phyloP scores from a whole-genome alignment of 2,888 invertebrate genomes.

The Sussaba pulchella region DNA sequence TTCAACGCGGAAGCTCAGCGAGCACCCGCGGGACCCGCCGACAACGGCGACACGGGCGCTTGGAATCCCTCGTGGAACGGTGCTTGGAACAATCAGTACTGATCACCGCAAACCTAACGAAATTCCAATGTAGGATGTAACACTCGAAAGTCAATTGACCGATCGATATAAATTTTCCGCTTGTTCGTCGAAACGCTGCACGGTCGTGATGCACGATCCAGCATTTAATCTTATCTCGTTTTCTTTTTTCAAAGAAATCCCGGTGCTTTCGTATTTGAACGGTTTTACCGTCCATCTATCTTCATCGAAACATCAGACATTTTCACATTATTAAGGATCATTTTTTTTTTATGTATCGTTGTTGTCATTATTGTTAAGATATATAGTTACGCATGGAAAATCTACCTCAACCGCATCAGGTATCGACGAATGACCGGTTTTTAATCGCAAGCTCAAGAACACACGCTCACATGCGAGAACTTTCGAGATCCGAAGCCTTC shows the following conservation, averaged over 20 bases:
- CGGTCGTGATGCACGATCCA: neutral
- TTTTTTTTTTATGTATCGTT: constrained; percentile 25
- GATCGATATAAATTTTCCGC: constrained; percentile 20
- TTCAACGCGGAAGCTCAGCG: constrained; percentile 79
- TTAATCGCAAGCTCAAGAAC: constrained; percentile 11
- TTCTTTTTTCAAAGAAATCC: constrained; percentile 29
- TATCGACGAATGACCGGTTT: constrained; percentile 33
- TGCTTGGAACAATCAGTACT: constrained; percentile 71
- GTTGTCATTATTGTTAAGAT: constrained; percentile 13
- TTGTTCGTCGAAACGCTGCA: constrained; percentile 9
- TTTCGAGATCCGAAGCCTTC: constrained; percentile 18
- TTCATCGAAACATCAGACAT: constrained; percentile 45
- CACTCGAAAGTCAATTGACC: constrained; percentile 32
- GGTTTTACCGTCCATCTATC: constrained; percentile 53
- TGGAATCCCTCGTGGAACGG: constrained; percentile 74
- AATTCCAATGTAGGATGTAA: constrained; percentile 2
- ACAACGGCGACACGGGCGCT: constrained; percentile 74
- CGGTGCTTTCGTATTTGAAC: constrained; percentile 54
- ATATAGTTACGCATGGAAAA: constrained; percentile 39
- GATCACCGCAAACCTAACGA: constrained; percentile 31
- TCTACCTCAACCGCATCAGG: constrained; percentile 45
- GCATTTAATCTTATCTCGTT: no score
- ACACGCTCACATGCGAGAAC: constrained; percentile 13
- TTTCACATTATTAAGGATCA: constrained; percentile 1
- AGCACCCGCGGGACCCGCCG: constrained; percentile 71